phyloP scores from a whole-genome alignment of 2,888 invertebrate genomes.

The Latheticus oryzae region DNA sequence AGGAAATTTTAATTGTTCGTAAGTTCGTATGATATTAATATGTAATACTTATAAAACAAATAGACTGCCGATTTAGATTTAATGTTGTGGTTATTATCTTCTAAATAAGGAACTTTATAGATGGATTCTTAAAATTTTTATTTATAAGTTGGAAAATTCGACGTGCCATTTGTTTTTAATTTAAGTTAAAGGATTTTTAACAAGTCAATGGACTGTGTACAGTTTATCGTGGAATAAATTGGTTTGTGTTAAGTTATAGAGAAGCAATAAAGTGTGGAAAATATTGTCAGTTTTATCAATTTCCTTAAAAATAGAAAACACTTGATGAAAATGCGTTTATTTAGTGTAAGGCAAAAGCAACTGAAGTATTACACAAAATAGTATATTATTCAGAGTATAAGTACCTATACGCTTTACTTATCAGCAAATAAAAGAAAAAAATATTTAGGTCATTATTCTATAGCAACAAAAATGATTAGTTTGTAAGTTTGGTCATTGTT shows the following conservation, averaged over 20 bases:
- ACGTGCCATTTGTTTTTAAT: slow-evolving; percentile 35
- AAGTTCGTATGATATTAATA: slow-evolving; percentile 17
- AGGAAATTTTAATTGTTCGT: slow-evolving; percentile 11
- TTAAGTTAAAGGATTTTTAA: slow-evolving; percentile 8
- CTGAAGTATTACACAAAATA: no score
- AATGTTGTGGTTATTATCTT: slow-evolving; percentile 32
- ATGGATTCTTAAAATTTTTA: slow-evolving; percentile 23
- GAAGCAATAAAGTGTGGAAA: slow-evolving; percentile 3
- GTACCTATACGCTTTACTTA: no score
- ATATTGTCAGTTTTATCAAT: no score
- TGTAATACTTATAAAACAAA: slow-evolving; percentile 28
- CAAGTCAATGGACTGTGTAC: slow-evolving; percentile 21
- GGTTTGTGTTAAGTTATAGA: slow-evolving; percentile 27
- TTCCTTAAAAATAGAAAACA: no score
- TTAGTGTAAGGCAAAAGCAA: no score
- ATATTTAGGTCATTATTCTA: no score
- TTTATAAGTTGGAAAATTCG: slow-evolving; percentile 32
- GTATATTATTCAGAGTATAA: no score
- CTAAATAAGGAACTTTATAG: no score
- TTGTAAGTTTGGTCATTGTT: no score
- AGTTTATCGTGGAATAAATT: slow-evolving; percentile 15
- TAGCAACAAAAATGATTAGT: no score
- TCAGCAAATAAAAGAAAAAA: no score
- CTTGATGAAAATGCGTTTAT: no score
- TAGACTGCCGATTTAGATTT: slow-evolving; percentile 41